phyloP scores from a whole-genome alignment of 1,140 invertebrate genomes.

The Conus ventricosus region DNA sequence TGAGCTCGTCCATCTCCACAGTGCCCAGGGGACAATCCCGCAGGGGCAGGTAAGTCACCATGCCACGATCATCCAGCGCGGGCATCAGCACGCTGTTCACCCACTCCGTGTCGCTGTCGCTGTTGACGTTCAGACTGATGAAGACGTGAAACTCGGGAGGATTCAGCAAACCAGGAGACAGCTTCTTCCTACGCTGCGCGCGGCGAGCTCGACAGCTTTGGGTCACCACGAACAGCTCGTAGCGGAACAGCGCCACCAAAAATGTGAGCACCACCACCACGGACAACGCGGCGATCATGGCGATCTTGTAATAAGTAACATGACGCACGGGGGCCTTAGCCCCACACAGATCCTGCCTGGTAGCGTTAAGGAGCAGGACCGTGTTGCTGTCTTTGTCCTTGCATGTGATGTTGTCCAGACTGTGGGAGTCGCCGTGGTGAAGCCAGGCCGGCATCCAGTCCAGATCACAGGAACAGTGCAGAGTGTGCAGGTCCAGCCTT shows the following conservation, averaged over 20 bases:
- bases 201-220: too few species aligned
- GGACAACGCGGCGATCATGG: neutral
- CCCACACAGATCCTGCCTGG: neutral
- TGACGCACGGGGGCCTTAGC: neutral
- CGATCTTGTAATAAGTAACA: neutral
- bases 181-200: neutral
- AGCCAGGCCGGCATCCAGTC: too few species aligned
- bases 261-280: neutral
- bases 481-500: too few species aligned
- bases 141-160: neutral
- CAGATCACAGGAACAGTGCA: too few species aligned
- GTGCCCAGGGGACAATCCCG: neutral
- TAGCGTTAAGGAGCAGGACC: neutral
- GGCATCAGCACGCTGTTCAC: neutral
- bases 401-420: neutral
- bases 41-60: neutral
- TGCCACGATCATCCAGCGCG: neutral
- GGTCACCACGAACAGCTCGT: neutral
- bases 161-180: neutral
- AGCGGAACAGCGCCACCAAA: neutral
- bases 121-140: neutral
- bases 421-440: too few species aligned
- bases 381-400: neutral
- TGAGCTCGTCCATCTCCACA: neutral
- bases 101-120: neutral